phyloP scores from a whole-genome alignment of 2,113 vertebrate species.

The Sceloporus undulatus region DNA sequence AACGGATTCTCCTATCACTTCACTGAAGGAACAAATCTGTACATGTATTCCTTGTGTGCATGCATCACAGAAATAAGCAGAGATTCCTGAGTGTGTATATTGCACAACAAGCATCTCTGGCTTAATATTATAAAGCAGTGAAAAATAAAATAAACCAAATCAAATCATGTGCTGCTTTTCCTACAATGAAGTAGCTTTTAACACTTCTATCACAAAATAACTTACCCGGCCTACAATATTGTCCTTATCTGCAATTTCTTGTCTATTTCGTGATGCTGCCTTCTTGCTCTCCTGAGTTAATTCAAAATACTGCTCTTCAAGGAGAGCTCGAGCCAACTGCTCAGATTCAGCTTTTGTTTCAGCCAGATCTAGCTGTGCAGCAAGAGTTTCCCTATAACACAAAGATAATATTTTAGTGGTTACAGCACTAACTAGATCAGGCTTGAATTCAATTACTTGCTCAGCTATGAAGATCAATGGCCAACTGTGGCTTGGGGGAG shows the following conservation, averaged over 20 bases:
- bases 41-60: background rate
- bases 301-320: constrained; percentile 97
- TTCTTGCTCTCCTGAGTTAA: constrained; percentile 97
- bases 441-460: background rate
- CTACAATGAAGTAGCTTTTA: background rate
- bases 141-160: background rate
- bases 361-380: constrained; percentile 94
- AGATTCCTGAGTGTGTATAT: background rate
- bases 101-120: background rate
- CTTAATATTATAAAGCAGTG: background rate
- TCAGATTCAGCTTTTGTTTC: constrained; percentile 98
- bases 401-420: constrained; percentile 32
- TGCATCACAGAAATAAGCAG: background rate
- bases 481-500: too few species aligned
- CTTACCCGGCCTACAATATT: constrained; percentile 87
- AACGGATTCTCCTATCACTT: background rate
- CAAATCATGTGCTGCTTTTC: background rate
- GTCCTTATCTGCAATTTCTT: constrained; percentile 91
- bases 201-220: constrained; percentile 12
- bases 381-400: constrained; percentile 86
- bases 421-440: background rate
- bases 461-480: background rate
- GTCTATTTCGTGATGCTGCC: constrained; percentile 87
- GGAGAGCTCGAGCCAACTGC: constrained; percentile 90
- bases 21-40: background rate